Evolutionary conservation across 2,888 invertebrate genomes (phyloP), one percentile per base, ranked within the genome.

Genomic region (Caenorhabditis wallacei): DNA sequence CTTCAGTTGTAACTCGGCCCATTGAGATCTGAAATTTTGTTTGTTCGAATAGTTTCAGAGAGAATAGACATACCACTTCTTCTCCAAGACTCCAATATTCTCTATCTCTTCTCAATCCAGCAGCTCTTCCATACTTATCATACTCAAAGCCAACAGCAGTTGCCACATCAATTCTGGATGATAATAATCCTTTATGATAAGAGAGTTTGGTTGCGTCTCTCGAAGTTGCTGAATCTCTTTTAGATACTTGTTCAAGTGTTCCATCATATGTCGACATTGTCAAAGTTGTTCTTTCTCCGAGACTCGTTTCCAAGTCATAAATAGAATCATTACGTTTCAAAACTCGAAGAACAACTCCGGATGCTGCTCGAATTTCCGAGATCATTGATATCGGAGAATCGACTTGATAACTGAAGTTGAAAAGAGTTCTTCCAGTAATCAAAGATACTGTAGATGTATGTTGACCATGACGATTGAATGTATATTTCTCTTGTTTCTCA

Each of bases 331-430:
- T 85, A 11, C 61, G 56, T 18, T 86, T 83, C 20, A 70, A 71
- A 24, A 89, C 16, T 37, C 82, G 80, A 30, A 98, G 95, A 93
- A 96, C 96, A 76, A 92, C 92, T 92, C 97, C 97, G 3, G 96
- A 96, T 79, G 96, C 96, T 93, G 97, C 97, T 1, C 96, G 96
- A 1, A 98, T 97, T 0, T 96, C 96, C n/a, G 96, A 96, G 70
- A 98, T 93, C 92, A 96, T 96, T 92, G 98, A 98, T 61, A 81
- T 72, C 92, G 96, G 97, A 0, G 97, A 97, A 92, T 97, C 97
- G 0, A 97, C 96, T 88, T 96, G 97, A 94, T 98, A 98, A 26
- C 97, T 94, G 94, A 98, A 98, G 61, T 96, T 96, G 93, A 97
- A 98, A 92, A 97, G 94, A 10, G 74, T 95, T 93, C 96, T 96